Base-by-base conservation (phyloP, 1,140 invertebrate species). In the Portunus trituberculatus region DNA sequence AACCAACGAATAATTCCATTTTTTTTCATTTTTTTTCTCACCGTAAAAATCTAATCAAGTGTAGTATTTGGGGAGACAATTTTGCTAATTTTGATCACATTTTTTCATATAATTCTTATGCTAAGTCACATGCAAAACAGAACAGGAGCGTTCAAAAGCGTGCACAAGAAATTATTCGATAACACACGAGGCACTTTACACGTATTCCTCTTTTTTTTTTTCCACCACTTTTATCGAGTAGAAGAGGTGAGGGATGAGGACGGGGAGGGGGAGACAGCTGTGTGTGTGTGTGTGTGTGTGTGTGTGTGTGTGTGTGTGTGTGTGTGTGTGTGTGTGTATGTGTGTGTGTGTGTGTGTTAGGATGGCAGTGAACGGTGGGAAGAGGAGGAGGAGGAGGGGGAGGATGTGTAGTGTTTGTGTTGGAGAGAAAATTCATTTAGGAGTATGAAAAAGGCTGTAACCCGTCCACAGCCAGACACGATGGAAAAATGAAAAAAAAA, bases 341-440 rank as follows among this genome's bases (percentile, higher is more conserved):
- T 12, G 52, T 59, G 52, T 12, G 52, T 59, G 52, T 12, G 20
- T 59, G 20, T 16, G 52, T 59, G 52, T 16, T 2, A 59, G 52
- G 52, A 16, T 59, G 52, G 52, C 12, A 59, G 10, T 2, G 52
- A 10, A 20, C 20, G 12, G 52, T 12, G 20, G 52, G 52, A 59
- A 59, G 52, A 59, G 52, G 52, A 59, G 52, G 20, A 59, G 52
- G 52, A 59, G 52, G 52, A n/a, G 20, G 12, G 8, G 67, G 4
- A 25, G n/a, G 6, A 3, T 76, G 67, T 76, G 12, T 25, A 76
- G 67, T 76, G 67, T 76, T 76, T 76, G 67, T n/a, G 67, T 76
- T 76, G 67, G 67, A 25, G 67, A 76, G 67, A 76, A 76, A 76
- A 76, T 76, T 76, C 67, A 76, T 76, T 76, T 76, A 76, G 67